These are phyloP conservation scores for Tragelaphus oryx DNA, from an alignment of 2,797 vertebrate species.

Conservation along the genomic window DNA sequence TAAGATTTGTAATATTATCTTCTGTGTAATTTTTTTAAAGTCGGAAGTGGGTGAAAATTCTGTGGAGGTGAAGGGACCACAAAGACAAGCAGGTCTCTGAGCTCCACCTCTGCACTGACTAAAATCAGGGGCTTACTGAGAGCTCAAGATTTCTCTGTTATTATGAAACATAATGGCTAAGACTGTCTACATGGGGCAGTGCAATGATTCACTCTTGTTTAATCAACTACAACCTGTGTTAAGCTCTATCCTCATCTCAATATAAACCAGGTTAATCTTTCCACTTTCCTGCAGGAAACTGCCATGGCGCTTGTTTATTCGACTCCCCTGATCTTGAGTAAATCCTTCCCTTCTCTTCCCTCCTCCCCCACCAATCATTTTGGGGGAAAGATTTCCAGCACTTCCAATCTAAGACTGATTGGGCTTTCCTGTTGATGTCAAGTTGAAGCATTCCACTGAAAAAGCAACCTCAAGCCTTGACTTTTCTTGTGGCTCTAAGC, in stretches of 20 bases:
- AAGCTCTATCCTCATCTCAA: slow-evolving; percentile 45
- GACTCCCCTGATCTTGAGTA: slow-evolving; percentile 1
- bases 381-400: background rate
- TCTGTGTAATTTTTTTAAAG: slow-evolving; percentile 41
- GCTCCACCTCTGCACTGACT: background rate
- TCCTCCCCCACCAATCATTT: background rate
- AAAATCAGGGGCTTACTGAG: background rate
- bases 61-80: background rate
- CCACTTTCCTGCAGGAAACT: slow-evolving; percentile 34
- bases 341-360: slow-evolving; percentile 31
- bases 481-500: slow-evolving; percentile 33
- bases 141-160: slow-evolving; percentile 1
- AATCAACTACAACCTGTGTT: slow-evolving; percentile 50
- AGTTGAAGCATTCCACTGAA: slow-evolving; percentile 45
- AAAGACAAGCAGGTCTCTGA: background rate
- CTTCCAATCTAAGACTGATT: slow-evolving; percentile 32
- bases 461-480: background rate
- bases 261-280: slow-evolving; percentile 69
- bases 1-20: slow-evolving; percentile 53
- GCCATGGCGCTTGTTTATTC: slow-evolving; percentile 37
- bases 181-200: slow-evolving; percentile 10
- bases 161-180: slow-evolving; percentile 45
- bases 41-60: slow-evolving; percentile 3
- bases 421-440: slow-evolving; percentile 58
- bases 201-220: slow-evolving; percentile 61